These are phyloP conservation scores for Tetanocera ferruginea DNA, from an alignment of 2,888 invertebrate species.

Conservation along the genomic window DNA sequence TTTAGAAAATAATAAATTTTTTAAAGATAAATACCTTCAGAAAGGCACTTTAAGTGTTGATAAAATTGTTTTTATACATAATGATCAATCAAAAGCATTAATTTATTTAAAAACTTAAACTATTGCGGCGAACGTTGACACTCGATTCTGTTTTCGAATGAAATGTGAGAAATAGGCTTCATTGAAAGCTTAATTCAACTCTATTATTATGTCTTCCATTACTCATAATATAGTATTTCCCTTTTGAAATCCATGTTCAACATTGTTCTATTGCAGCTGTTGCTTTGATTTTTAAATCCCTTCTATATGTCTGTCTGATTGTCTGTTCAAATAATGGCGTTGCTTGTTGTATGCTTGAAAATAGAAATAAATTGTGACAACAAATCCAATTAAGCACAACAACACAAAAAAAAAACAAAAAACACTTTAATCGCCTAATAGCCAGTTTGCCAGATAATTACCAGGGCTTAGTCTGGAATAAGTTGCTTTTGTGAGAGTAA, in stretches of 20 bases:
- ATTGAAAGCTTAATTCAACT: not conserved
- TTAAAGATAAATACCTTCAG: too few species aligned
- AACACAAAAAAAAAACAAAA: too few species aligned
- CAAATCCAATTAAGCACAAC: conserved; percentile 23
- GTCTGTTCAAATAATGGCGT: not conserved
- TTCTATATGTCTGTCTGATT: not conserved
- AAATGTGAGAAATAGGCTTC: too few species aligned
- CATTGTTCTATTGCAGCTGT: not conserved
- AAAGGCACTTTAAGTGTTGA: too few species aligned
- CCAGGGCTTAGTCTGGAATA: conserved; percentile 14
- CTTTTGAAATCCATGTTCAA: not conserved
- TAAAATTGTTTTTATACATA: too few species aligned
- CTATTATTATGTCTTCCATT: not conserved
- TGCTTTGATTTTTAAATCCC: not conserved
- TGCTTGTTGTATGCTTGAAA: not conserved
- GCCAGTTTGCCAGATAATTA: conserved; percentile 30
- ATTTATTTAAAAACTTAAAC: too few species aligned
- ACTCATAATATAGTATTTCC: not conserved
- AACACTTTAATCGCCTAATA: conserved; percentile 26
- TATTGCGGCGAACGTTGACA: too few species aligned
- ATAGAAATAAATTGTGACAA: not conserved
- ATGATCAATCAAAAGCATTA: too few species aligned
- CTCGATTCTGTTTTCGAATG: too few species aligned
- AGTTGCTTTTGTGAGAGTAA: not conserved
- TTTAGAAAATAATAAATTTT: not conserved